phyloP scores from a whole-genome alignment of 2,797 vertebrate species.

The Lepilemur septentrionalis region DNA sequence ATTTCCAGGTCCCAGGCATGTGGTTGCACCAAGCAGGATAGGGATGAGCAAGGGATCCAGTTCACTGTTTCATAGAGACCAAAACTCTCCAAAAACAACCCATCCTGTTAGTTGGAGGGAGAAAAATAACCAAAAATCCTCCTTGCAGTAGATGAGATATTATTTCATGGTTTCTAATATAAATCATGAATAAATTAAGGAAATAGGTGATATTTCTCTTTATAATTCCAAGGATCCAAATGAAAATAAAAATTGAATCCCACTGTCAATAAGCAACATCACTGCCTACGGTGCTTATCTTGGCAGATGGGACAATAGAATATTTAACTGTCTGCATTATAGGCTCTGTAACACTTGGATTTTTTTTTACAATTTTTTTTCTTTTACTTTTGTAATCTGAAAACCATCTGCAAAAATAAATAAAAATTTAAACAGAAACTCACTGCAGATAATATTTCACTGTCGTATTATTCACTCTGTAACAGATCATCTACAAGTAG shows the following conservation, averaged over 20 bases:
- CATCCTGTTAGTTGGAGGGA: not conserved
- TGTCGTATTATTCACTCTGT: not conserved
- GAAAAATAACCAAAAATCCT: constrained; percentile 3
- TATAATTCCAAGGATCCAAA: not conserved
- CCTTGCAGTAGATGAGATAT: not conserved
- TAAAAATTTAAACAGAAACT: not conserved
- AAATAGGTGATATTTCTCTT: not conserved
- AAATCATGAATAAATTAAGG: not conserved
- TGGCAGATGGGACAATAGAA: not conserved
- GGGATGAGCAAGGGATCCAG: not conserved
- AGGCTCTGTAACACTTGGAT: not conserved
- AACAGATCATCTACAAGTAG: not conserved
- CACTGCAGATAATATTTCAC: not conserved
- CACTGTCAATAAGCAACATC: not conserved
- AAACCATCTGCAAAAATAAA: not conserved
- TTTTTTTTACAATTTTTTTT: not conserved
- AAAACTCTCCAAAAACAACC: not conserved
- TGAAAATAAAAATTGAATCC: not conserved
- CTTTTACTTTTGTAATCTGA: constrained; percentile 14
- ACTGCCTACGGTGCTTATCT: not conserved
- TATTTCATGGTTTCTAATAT: not conserved
- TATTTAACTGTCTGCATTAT: not conserved
- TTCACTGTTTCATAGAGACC: not conserved
- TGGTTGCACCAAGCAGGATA: not conserved
- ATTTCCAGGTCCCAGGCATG: not conserved